Base-by-base conservation (phyloP, 1,140 invertebrate genomes). In the Caenorhabditis inopinata region DNA sequence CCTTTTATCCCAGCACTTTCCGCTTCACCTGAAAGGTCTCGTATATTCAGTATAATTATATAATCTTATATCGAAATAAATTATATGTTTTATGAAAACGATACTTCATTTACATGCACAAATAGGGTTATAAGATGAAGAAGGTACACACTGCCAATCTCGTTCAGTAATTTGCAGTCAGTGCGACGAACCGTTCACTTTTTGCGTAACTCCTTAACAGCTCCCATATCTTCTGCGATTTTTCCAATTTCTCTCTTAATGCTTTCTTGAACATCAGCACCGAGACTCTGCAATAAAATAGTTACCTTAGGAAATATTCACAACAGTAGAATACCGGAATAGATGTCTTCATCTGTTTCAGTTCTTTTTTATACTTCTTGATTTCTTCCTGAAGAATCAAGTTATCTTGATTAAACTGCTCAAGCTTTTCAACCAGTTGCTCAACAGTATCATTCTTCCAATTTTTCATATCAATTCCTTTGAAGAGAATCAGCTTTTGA, bases 371-470 rank as follows among this genome's bases (percentile, higher is more conserved):
- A 21, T 68, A 68, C 32, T 68, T 68, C 58, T 68, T 68, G n/a
- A 68, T 68, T 42, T 68, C 16, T 18, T 68, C 58, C n/a, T 68
- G 29, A 21, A 68, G 32, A 2, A 68, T 68, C 58, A 68, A 68
- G 16, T 68, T 68, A 29, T 68, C 58, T 32, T 68, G 58, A 42
- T 42, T 29, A 3, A 16, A 68, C 21, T 68, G 58, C 38, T 18
- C 58, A 18, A 68, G 58, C 11, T 68, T 38, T 25, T 35, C 32
- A 18, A 68, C 32, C 32, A 68, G n/a, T 16, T 38, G 14, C 18
- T 68, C 58, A 9, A 68, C 58, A 12, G 25, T 32, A 4, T 42
- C 58, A 42, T 68, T 68, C 58, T 38, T 21, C 58, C 58, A 68
- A 5, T 42, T 68, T 9, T 29, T 38, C 58, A 68, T 68, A 29